Percentiles rank a stretch among this genome's conserved stretches.
phyloP scores from a whole-genome alignment of 1,140 invertebrate species.

The Drosophila takahashii region DNA sequence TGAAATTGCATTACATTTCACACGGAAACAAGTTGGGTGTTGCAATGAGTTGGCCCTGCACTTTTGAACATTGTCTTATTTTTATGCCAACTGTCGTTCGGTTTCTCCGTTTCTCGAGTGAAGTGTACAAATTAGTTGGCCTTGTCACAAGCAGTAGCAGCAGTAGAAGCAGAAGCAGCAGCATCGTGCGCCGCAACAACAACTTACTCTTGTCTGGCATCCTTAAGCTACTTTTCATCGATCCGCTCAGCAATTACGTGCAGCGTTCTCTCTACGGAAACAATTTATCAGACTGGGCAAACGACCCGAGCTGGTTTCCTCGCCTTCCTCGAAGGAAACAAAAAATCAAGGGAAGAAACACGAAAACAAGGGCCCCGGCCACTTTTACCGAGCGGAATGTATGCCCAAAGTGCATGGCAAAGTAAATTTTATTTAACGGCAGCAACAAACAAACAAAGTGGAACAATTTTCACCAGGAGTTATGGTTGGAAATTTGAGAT shows the following conservation, averaged over 20 bases:
- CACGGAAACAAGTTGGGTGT: conserved; percentile 46
- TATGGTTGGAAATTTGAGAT: conserved; percentile 21
- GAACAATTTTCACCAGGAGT: not conserved
- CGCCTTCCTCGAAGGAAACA: conserved; percentile 13
- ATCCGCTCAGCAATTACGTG: conserved; percentile 79
- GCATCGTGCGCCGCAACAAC: conserved; percentile 13
- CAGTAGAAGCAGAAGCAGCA: conserved; percentile 19
- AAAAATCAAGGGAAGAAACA: conserved; percentile 20
- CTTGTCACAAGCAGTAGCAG: conserved; percentile 65
- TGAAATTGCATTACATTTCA: conserved; percentile 81
- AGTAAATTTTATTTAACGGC: conserved; percentile 74
- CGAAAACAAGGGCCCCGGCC: conserved; percentile 29
- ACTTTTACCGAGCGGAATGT: conserved; percentile 40
- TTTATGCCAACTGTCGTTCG: conserved; percentile 75
- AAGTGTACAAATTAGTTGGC: conserved; percentile 82
- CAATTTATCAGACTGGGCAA: conserved; percentile 80
- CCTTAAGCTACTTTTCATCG: conserved; percentile 80
- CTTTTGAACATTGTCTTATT: conserved; percentile 72
- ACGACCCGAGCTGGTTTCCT: conserved; percentile 50
- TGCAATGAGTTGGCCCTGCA: conserved; percentile 50
- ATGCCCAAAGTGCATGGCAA: conserved; percentile 76
- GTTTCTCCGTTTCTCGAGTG: conserved; percentile 65
- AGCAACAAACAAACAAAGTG: conserved; percentile 67
- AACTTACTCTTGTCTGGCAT: conserved; percentile 47
- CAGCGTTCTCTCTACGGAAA: conserved; percentile 71